Evolutionary conservation across 2,797 vertebrate genomes (phyloP).

Genomic region (Zenarchopterus dispar): DNA sequence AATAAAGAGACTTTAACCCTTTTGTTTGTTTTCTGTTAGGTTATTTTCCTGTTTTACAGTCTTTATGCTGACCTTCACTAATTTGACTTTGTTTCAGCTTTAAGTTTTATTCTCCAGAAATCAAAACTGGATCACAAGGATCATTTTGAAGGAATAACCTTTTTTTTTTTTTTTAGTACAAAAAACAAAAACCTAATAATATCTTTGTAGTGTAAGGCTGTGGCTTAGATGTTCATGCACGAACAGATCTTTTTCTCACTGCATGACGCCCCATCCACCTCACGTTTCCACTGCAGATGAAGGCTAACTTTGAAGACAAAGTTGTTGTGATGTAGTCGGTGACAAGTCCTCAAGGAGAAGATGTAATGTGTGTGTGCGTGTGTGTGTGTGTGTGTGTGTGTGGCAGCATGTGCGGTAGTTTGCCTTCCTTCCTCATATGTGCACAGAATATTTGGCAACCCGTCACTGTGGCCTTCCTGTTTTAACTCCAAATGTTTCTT

Average conservation of each 20-base stretch:
- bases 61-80: background rate
- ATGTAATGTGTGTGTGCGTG: slow-evolving; percentile 20
- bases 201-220: slow-evolving; percentile 24
- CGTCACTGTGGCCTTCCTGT: slow-evolving; percentile 84
- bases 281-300: slow-evolving; percentile 25
- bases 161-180: background rate
- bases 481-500: slow-evolving; percentile 59
- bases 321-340: slow-evolving; percentile 41
- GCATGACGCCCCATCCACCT: slow-evolving; percentile 5
- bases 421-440: slow-evolving; percentile 68
- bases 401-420: slow-evolving; percentile 56
- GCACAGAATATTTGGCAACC: slow-evolving; percentile 78
- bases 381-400: slow-evolving; percentile 37
- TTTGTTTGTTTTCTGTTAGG: too few relatives aligned
- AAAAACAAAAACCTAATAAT: background rate
- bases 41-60: too few relatives aligned
- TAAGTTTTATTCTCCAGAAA: background rate
- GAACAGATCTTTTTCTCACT: slow-evolving; percentile 16
- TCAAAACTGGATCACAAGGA: too few relatives aligned
- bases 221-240: slow-evolving; percentile 26
- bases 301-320: background rate
- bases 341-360: slow-evolving; percentile 40
- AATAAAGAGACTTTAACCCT: background rate
- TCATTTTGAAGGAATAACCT: too few relatives aligned
- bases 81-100: background rate